phyloP scores from a whole-genome alignment of 2,113 vertebrate genomes.

The Nipponia nippon region DNA sequence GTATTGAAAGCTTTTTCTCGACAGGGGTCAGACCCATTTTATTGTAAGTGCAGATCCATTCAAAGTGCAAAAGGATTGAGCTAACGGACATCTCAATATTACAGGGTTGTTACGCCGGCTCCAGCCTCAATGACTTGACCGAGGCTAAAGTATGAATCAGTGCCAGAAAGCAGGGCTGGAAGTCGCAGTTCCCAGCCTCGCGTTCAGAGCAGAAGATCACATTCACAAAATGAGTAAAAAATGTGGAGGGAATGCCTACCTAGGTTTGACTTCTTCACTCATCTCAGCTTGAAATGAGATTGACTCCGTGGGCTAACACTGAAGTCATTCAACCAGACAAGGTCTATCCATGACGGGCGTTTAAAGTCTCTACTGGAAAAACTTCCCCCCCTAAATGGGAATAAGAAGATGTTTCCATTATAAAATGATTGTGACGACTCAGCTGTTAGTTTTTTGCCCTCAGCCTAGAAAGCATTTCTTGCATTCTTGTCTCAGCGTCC shows the following conservation, averaged over 20 bases:
- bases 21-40: slow-evolving; percentile 3
- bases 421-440: background rate
- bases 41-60: background rate
- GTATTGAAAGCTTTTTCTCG: slow-evolving; percentile 20
- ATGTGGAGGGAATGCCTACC: background rate
- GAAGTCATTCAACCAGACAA: background rate
- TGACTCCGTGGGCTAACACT: fast-evolving
- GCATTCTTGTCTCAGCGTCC: background rate
- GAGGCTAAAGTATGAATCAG: background rate
- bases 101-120: background rate
- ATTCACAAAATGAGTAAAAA: background rate
- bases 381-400: background rate
- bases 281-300: background rate
- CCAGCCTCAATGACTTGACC: background rate
- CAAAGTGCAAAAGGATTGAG: background rate
- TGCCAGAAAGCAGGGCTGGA: background rate
- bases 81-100: background rate
- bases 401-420: background rate
- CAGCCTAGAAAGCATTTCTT: background rate
- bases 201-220: background rate
- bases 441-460: background rate
- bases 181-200: background rate
- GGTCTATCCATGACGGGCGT: fast-evolving
- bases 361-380: background rate
- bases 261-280: background rate